phyloP scores from a whole-genome alignment of 2,113 vertebrate species.

The Toxotes jaculatrix region DNA sequence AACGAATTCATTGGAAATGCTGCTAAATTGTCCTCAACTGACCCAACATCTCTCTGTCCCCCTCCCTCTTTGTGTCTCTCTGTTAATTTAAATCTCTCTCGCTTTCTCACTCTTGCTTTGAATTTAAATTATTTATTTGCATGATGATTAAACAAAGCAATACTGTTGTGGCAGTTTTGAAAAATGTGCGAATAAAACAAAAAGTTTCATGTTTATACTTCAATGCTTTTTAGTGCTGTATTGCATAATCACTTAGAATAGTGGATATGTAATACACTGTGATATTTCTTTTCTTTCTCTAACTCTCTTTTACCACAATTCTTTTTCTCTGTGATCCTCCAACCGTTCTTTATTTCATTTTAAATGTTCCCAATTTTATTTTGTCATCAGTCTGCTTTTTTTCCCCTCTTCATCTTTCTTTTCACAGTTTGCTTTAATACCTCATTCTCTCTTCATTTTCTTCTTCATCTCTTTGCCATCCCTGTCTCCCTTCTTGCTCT shows the following conservation, averaged over 20 bases:
- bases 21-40: constrained; percentile 38
- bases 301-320: neutral
- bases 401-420: neutral
- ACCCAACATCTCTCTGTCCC: constrained; percentile 5
- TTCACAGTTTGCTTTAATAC: constrained; percentile 9
- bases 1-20: constrained; percentile 45
- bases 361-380: constrained; percentile 28
- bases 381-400: constrained; percentile 1
- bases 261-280: constrained; percentile 8
- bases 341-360: constrained; percentile 1
- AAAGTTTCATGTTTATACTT: constrained; percentile 21
- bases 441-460: constrained; percentile 1
- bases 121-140: constrained; percentile 37
- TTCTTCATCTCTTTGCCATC: neutral
- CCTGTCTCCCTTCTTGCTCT: neutral
- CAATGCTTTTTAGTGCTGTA: constrained; percentile 26
- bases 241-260: constrained; percentile 26
- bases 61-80: constrained; percentile 5
- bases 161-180: constrained; percentile 32
- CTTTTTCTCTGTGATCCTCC: constrained; percentile 11
- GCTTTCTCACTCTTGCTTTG: constrained; percentile 21
- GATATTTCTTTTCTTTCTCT: constrained; percentile 14
- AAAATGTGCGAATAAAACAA: constrained; percentile 9
- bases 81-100: constrained; percentile 30
- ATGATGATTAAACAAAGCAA: constrained; percentile 39